These are phyloP conservation scores for Anser cygnoides DNA, from an alignment of 2,113 vertebrate species.

Conservation along the genomic window DNA sequence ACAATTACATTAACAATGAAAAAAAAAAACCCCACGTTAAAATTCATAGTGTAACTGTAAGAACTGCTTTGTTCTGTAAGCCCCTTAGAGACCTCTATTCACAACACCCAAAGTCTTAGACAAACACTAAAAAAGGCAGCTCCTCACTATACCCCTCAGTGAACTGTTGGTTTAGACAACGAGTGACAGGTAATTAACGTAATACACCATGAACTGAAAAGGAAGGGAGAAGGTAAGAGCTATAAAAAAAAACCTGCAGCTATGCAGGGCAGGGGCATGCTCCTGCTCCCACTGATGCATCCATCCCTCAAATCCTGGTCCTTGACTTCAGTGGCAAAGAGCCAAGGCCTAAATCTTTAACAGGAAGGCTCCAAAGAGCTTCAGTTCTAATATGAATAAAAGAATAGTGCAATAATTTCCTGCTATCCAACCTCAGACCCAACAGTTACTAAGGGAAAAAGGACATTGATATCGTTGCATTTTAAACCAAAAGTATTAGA, in stretches of 20 bases:
- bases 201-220: not conserved
- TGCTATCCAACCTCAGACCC: not conserved
- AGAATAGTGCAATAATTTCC: not conserved
- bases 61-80: not conserved
- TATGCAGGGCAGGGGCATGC: not conserved
- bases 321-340: not conserved
- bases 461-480: not conserved
- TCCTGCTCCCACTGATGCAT: not conserved
- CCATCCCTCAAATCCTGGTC: not conserved
- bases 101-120: not conserved
- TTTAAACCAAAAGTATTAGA: not conserved
- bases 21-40: not conserved
- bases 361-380: not conserved
- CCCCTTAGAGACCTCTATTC: not conserved
- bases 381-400: not conserved
- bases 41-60: not conserved
- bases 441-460: not conserved
- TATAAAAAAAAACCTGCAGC: not conserved
- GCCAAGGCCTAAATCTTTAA: not conserved
- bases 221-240: not conserved
- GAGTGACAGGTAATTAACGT: not conserved
- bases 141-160: not conserved
- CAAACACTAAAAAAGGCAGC: not conserved
- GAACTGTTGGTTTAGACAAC: not conserved
- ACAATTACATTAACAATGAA: not conserved